Percentiles rank a stretch among this genome's conserved stretches.
Evolutionary conservation across 2,888 invertebrate genomes (phyloP).

Genomic region (Silvanus unidentatus): DNA sequence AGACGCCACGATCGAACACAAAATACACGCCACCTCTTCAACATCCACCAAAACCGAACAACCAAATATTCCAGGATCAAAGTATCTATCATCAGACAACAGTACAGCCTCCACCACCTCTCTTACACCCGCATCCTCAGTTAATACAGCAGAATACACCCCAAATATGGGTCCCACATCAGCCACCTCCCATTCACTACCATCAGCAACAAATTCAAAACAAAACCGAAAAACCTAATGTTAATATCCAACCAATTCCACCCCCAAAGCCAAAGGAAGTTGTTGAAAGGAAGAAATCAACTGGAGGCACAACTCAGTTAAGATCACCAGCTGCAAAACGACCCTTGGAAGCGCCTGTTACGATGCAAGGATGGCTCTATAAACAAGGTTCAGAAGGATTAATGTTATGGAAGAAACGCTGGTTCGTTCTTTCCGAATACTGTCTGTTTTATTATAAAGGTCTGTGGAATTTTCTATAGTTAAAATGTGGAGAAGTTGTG

Average conservation of each 20-base stretch:
- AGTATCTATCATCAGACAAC: slow-evolving; percentile 17
- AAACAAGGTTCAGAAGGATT: slow-evolving; percentile 91
- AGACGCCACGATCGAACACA: slow-evolving; percentile 16
- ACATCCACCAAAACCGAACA: slow-evolving; percentile 6
- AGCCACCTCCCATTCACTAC: slow-evolving; percentile 35
- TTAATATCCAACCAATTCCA: slow-evolving; percentile 12
- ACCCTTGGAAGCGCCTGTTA: slow-evolving; percentile 76
- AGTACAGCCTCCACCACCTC: slow-evolving; percentile 22
- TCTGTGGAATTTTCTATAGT: no score
- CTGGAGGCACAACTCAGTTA: slow-evolving; percentile 46
- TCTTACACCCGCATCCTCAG: slow-evolving; percentile 29
- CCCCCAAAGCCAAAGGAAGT: slow-evolving; percentile 27
- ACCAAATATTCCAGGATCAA: slow-evolving; percentile 19
- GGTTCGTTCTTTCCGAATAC: slow-evolving; percentile 91
- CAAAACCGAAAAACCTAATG: slow-evolving; percentile 17
- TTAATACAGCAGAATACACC: slow-evolving; percentile 31
- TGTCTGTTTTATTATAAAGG: slow-evolving; percentile 93
- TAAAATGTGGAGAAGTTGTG: background rate
- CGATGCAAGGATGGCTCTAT: slow-evolving; percentile 83
- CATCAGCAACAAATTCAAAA: slow-evolving; percentile 34
- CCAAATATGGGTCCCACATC: slow-evolving; percentile 38
- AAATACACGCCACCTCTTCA: no score
- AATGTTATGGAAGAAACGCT: slow-evolving; percentile 90
- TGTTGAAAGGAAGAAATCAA: slow-evolving; percentile 30
- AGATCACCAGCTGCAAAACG: slow-evolving; percentile 80